Evolutionary conservation across 2,888 invertebrate genomes (phyloP).

Genomic region (Brachynemurus nebulosus): DNA sequence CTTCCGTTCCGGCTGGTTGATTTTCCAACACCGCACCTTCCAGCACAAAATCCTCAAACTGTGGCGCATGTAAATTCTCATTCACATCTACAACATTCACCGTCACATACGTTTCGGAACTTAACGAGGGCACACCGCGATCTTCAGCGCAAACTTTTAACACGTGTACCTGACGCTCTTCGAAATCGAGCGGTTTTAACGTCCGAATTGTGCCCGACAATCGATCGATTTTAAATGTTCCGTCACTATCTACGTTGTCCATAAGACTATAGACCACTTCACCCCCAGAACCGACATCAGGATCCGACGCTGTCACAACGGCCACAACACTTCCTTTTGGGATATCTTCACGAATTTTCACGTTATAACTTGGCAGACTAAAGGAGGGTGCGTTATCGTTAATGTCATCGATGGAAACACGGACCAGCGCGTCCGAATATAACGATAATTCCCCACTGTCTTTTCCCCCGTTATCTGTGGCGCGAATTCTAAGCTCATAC

Average conservation of each 20-base stretch:
- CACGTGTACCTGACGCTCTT: slow-evolving; percentile 78
- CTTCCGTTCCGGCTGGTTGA: slow-evolving; percentile 58
- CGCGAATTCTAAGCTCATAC: slow-evolving; percentile 66
- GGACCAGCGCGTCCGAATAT: slow-evolving; percentile 68
- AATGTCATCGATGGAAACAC: slow-evolving; percentile 73
- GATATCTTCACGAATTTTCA: slow-evolving; percentile 82
- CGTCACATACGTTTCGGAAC: slow-evolving; percentile 64
- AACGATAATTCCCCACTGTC: slow-evolving; percentile 44
- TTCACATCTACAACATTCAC: slow-evolving; percentile 89
- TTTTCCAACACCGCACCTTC: slow-evolving; percentile 68
- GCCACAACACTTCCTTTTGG: slow-evolving; percentile 79
- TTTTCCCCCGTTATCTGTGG: slow-evolving; percentile 54
- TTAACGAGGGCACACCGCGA: slow-evolving; percentile 67
- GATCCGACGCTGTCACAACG: slow-evolving; percentile 69
- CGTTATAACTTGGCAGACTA: slow-evolving; percentile 55
- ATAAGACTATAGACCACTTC: slow-evolving; percentile 65
- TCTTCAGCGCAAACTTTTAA: slow-evolving; percentile 76
- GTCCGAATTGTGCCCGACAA: slow-evolving; percentile 78
- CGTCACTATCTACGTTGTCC: slow-evolving; percentile 48
- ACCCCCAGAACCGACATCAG: slow-evolving; percentile 73
- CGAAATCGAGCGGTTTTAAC: slow-evolving; percentile 67
- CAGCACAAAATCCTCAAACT: slow-evolving; percentile 68
- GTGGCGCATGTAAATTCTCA: slow-evolving; percentile 76
- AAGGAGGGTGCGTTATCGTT: slow-evolving; percentile 84
- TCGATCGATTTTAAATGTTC: slow-evolving; percentile 69